Evolutionary conservation across 2,888 invertebrate species (phyloP), one percentile per base, ranked within the genome.

Genomic region (Odontocolon sp.): DNA sequence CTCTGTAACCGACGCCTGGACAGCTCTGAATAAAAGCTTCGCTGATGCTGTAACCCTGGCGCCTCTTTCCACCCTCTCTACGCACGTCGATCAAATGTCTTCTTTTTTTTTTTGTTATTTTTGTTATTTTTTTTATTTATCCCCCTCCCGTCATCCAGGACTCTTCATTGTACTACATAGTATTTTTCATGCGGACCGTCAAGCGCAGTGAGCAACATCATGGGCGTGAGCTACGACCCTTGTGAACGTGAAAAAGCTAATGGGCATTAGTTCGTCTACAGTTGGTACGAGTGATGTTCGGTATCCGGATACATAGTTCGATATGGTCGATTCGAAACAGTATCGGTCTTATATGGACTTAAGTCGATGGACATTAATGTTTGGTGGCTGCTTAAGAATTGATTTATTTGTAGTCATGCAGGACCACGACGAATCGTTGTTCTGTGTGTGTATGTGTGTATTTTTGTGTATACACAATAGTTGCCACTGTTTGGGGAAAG

Each of bases 331-430:
- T n/a, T n/a, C n/a, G n/a, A n/a, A n/a, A n/a, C n/a, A n/a, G n/a
- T n/a, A n/a, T n/a, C n/a, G n/a, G n/a, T n/a, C n/a, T n/a, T n/a
- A n/a, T n/a, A n/a, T n/a, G n/a, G n/a, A n/a, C n/a, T n/a, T n/a
- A n/a, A n/a, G n/a, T n/a, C n/a, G n/a, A n/a, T 9, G 31, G 54
- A 64, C 59, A 59, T 69, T 57, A 54, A 63, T 36, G 45, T 69
- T 86, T 83, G 76, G 74, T 84, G 80, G 82, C 87, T 89, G 85
- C 88, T 88, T 88, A 88, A 86, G 86, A 85, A 86, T 77, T 89
- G 89, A 90, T 90, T 90, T 90, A 90, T 90, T 89, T 89, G 88
- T 88, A 86, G 33, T 36, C 84, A 86, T 77, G 76, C 80, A 86
- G 86, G 85, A 84, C 87, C 88, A 85, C 87, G 87, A 87, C 89